Base-by-base conservation (phyloP, 2,888 invertebrate genomes). In the Macaria liturata region DNA sequence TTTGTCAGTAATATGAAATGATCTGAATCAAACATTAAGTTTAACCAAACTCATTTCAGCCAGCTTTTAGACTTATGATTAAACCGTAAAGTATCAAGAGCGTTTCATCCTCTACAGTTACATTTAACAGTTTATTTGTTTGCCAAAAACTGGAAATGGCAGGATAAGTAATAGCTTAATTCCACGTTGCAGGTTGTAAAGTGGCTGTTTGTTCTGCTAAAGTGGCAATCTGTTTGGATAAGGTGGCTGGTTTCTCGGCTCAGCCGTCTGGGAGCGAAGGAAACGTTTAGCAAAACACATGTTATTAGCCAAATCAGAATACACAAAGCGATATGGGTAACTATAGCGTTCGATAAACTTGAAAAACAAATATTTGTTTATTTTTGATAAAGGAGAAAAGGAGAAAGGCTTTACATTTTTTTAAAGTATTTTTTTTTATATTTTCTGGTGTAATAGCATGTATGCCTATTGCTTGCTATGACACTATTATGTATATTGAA, bases 161-260 rank as follows among this genome's bases (percentile, higher is more conserved):
- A 70, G 82, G 80, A 90, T 91, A 90, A 91, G 80, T 91, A 91
- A 91, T 91, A 91, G 90, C 91, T 91, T 91, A 91, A 91, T 91
- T 88, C 81, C 67, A 91, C 72, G 85, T 83, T 88, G 70, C 67
- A 67, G 72, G 70, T 7, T 34, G 64, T 68, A 78, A 90, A 87
- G 89, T 90, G 90, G 79, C 81, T 85, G 84, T 49, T 55, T n/a
- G 9, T 48, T 45, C 39, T 9, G 34, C 64, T 68, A 77, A 90
- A 86, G 89, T 90, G 89, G 78, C 81, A 84, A 84, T 54, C 55
- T 46, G 52, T 60, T 51, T 50, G 43, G 58, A 34, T 69, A 78
- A 91, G 88, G 91, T 91, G 91, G 80, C 83, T 87, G 82, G 74
- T 68, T 91, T 90, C 87, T 89, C 91, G 72, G 88, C 89, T 88